Base-by-base conservation (phyloP, 2,888 invertebrate species). In the Polydesmus complanatus region DNA sequence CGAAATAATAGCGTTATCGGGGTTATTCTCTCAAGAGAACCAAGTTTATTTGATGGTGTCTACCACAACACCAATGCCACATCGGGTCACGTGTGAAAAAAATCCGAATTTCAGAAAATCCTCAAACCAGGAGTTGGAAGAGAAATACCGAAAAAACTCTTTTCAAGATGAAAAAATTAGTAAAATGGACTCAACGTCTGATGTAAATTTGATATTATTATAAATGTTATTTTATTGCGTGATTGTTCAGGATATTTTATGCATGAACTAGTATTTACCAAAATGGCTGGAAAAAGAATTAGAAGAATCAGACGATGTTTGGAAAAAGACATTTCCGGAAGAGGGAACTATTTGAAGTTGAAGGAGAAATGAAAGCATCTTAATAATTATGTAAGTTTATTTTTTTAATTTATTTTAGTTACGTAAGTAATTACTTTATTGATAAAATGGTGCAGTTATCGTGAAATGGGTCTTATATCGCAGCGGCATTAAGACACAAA, bases 21-120 rank as follows among this genome's bases (percentile, higher is more conserved):
- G 78, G 60, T 73, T 83, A 26, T 77, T 75, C 68, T 79, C 81
- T 1, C 73, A 80, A 63, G 78, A 78, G 2, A 79, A 81, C 66
- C 79, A 80, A 64, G 72, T 83, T 5, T 76, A 82, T 58, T 73
- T 83, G 3, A 73, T 81, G 65, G 79, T 83, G 2, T 79, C 83
- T 66, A 83, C 83, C 0, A 83, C 82, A 1, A 79, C 79, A 0
- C 81, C 80, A 0, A 69, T 81, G 1, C 73, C 73, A 1, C 58
- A 58, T 25, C 51, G 56, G 21, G 56, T 26, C 8, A 21, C 19
- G 21, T 61, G 37, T 22, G 57, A 11, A 37, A 37, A 37, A 8
- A 37, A 14, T 37, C 14, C 14, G 37, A 8, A 14, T 5, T 37
- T 37, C 37, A 37, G 37, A 8, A 37, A 37, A n/a, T n/a, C n/a